Evolutionary conservation across 2,888 invertebrate species (phyloP), one percentile per base, ranked within the genome.

Genomic region (Linnaemya tessellans): DNA sequence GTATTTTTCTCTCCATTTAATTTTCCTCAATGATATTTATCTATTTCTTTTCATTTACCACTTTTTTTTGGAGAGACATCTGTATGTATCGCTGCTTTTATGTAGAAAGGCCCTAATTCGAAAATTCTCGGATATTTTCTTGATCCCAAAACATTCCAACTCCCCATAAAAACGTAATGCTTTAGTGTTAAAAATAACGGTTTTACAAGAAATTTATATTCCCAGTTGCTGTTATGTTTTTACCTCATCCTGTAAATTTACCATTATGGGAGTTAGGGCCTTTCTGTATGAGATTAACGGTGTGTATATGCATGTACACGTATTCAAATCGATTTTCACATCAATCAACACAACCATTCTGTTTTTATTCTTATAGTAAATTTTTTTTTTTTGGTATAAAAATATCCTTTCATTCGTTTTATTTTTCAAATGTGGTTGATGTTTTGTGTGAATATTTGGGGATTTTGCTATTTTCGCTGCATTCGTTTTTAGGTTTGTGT

Each of bases 241-340:
- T 30, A 30, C 30, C 30, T 30, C 5, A 2, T 30, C 30, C 3
- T 30, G 30, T 30, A 30, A 30, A 30, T 30, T 30, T 3, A 2
- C 30, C 2, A 30, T 30, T 30, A 5, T 30, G 30, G 2, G 5
- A 2, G 30, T 30, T 30, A 30, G 30, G 2, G 30, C 30, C 5
- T 30, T 30, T 30, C 30, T 30, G 5, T 30, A 30, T 30, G 30
- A 30, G 30, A 30, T 5, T 3, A 3, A 5, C 5, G 30, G 30
- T 30, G 5, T 54, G 22, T 20, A 15, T 15, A 18, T 25, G 18
- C 7, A 15, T 20, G 11, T 46, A 51, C 51, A 70, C 43, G 43
- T 67, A 78, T 83, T 83, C 67, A 78, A 78, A 83, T 83, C 73
- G 78, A 78, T 83, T 78, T 78, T 60, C 83, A 73, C 83, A 83